Evolutionary conservation across 2,797 vertebrate genomes (phyloP), one percentile per base, ranked within the genome.

Genomic region (Odontamblyopus rebecca): DNA sequence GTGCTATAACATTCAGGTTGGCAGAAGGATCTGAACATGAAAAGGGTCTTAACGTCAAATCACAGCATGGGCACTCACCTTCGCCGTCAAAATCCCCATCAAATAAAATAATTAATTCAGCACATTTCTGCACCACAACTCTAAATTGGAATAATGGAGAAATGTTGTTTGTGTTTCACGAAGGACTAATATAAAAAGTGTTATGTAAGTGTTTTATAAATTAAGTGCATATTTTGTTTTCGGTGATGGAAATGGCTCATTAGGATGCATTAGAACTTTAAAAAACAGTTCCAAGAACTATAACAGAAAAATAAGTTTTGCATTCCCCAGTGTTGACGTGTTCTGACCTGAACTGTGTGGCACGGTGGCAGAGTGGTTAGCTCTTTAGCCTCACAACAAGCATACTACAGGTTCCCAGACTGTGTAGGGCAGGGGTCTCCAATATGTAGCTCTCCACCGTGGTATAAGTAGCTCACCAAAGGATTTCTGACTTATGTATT

Each of bases 101-200:
- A 67, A 73, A 67, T 29, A 66, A 32, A 26, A 73, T 67, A 57
- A 67, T 61, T 67, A 67, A 73, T 67, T 73, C 57, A 67, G 29
- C 19, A 27, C 6, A 16, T 67, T 53, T 73, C 71, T 48, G 29
- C 64, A 7, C 2, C 9, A 9, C 54, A 5, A 26, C 59, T 35
- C 15, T 61, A 73, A 73, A 73, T 51, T 73, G 57, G 56, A 73
- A 73, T 53, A 73, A 61, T 51, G 29, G 48, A 73, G 32, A 23
- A 48, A 30, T 19, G 27, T 9, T 29, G 13, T 57, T 54, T 71
- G 35, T 65, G 16, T 23, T 72, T 66, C 44, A 60, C 26, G 54
- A 72, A 67, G 63, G 63, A 60, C 29, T 29, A 67, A 18, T 66
- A 13, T 38, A 48, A 66, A 66, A 65, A 11, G 63, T 29, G 41